Conservation (phyloP, 2,888 invertebrate genomes). For the Xestia sexstrigata region DNA sequence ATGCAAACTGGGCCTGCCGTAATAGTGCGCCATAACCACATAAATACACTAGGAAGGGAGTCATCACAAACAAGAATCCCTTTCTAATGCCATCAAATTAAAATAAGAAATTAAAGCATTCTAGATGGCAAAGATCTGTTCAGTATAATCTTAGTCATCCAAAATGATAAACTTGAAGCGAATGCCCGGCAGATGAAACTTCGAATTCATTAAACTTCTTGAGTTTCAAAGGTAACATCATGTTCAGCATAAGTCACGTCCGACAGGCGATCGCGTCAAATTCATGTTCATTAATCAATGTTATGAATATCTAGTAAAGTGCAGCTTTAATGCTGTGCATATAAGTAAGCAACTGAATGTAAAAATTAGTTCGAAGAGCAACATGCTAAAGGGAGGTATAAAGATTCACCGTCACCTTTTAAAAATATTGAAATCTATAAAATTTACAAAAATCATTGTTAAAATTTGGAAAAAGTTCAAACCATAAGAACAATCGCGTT, state of each 20-base stretch:
- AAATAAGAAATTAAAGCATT: slow-evolving; percentile 34
- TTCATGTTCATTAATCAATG: slow-evolving; percentile 42
- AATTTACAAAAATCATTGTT: slow-evolving; percentile 55
- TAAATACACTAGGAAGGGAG: slow-evolving; percentile 69
- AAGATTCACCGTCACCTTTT: slow-evolving; percentile 61
- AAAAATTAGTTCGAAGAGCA: slow-evolving; percentile 33
- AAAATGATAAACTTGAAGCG: slow-evolving; percentile 44
- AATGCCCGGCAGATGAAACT: neutral
- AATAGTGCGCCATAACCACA: slow-evolving; percentile 84
- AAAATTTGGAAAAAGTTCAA: slow-evolving; percentile 80
- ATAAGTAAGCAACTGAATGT: slow-evolving; percentile 41
- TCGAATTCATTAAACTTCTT: neutral
- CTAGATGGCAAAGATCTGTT: slow-evolving; percentile 28
- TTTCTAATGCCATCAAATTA: slow-evolving; percentile 58
- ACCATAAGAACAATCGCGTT: slow-evolving; percentile 89
- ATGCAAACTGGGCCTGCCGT: slow-evolving; percentile 88
- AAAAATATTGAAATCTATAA: slow-evolving; percentile 27
- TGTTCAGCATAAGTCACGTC: neutral
- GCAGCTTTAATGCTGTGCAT: slow-evolving; percentile 57
- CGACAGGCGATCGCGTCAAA: slow-evolving; percentile 28
- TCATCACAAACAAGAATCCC: slow-evolving; percentile 37
- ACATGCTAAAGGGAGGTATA: slow-evolving; percentile 56
- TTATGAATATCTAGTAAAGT: slow-evolving; percentile 47
- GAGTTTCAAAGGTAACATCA: neutral
- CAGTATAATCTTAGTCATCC: slow-evolving; percentile 16